Evolutionary conservation across 1,140 invertebrate species (phyloP), one percentile per base, ranked within the genome.

Genomic region (Ptiloglossa arizonensis): DNA sequence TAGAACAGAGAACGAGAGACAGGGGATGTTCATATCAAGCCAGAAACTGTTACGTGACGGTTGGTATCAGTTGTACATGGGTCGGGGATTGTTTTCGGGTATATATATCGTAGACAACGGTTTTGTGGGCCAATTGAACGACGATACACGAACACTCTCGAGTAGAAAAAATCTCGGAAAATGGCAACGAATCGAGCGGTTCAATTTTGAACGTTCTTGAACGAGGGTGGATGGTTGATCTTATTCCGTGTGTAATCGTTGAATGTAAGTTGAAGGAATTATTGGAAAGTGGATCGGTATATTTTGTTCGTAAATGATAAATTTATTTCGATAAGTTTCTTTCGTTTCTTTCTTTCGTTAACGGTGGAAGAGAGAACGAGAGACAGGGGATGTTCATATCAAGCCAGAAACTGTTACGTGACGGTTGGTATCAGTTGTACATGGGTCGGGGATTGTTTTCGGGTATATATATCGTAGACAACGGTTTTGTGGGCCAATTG

Each of bases 21-120:
- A 5, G 15, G 15, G 17, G 38, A 6, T 50, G 69, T 48, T 71
- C 69, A 24, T 57, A 48, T 71, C 69, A n/a, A 46, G 27, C 44
- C 35, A 8, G 50, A 41, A 35, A 44, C 15, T 41, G 54, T 22
- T 59, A 50, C 27, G 41, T n/a, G 59, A 63, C 66, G 11, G n/a
- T 17, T n/a, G 59, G 15, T 15, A 24, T n/a, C 19, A 11, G 8
- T 32, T 35, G 27, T 13, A 2, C 52, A n/a, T 1, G 57, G 17
- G 24, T 38, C 32, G 17, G 57, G 44, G n/a, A 27, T 72, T 50
- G 69, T 60, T 29, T 41, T 0, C 17, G 19, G 64, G n/a, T 8
- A 24, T 19, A n/a, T n/a, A 22, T n/a, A 19, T 50, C 27, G 46
- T 29, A 17, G 46, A 50, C 9, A 5, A 19, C 17, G 11, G 1